Percentiles rank a stretch among this genome's conserved stretches.
These are phyloP conservation scores for Epistrophe grossulariae DNA, from an alignment of 2,888 invertebrate species.

Conservation along the genomic window DNA sequence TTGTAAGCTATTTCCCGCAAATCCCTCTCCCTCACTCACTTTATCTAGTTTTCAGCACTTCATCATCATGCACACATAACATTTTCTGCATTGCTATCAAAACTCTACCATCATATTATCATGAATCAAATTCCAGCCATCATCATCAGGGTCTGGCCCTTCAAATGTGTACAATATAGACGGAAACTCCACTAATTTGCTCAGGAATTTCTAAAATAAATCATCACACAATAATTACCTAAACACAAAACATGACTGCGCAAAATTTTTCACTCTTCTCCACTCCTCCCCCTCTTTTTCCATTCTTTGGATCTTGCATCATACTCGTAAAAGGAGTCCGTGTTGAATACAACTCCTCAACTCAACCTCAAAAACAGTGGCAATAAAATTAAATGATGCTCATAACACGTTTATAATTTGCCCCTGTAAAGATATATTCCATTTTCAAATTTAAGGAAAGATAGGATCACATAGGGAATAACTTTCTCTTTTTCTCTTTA, in stretches of 20 bases:
- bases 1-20: background rate
- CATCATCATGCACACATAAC: background rate
- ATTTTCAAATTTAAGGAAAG: conserved; percentile 6
- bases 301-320: background rate
- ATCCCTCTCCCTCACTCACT: background rate
- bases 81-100: conserved; percentile 32
- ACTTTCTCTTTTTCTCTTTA: conserved; percentile 19
- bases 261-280: conserved; percentile 25
- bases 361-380: conserved; percentile 48
- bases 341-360: background rate
- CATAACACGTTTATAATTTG: conserved; percentile 75
- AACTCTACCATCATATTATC: background rate
- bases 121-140: conserved; percentile 16
- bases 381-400: conserved; percentile 74
- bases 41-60: background rate
- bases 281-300: background rate
- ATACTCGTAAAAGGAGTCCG: background rate
- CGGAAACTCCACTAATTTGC: conserved; percentile 6
- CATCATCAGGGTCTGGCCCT: background rate
- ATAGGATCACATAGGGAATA: background rate
- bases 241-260: conserved; percentile 45
- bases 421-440: conserved; percentile 29
- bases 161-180: background rate
- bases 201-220: conserved; percentile 41
- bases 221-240: conserved; percentile 37